These are phyloP conservation scores for Corythucha ciliata DNA, from an alignment of 2,888 invertebrate genomes.

Conservation along the genomic window DNA sequence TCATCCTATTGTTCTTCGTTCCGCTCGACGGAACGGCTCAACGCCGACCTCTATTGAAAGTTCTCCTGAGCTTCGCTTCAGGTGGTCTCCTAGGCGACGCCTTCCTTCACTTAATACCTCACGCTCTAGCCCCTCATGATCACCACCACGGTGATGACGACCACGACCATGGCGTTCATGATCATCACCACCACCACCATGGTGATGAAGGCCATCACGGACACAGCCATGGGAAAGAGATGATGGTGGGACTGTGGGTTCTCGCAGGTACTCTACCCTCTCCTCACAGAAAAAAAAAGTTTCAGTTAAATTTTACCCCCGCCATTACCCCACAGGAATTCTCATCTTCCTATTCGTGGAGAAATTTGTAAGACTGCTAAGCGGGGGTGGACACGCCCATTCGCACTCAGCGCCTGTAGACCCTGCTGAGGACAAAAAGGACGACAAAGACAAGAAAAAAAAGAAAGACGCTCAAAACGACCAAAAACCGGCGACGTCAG, in stretches of 20 bases:
- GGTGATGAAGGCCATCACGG: conserved; percentile 38
- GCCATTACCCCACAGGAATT: too few relatives aligned
- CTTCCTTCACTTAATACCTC: conserved; percentile 96
- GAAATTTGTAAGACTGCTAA: conserved; percentile 78
- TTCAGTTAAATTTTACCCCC: too few relatives aligned
- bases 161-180: conserved; percentile 41
- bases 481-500: too few relatives aligned
- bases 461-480: conserved; percentile 34
- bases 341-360: conserved; percentile 67
- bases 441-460: conserved; percentile 31
- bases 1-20: conserved; percentile 83
- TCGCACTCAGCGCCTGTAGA: conserved; percentile 45
- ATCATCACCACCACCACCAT: conserved; percentile 43
- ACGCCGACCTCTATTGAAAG: conserved; percentile 77
- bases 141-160: conserved; percentile 40
- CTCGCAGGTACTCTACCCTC: conserved; percentile 85
- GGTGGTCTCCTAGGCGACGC: conserved; percentile 96
- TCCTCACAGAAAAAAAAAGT: too few relatives aligned
- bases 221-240: conserved; percentile 37
- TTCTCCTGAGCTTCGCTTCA: conserved; percentile 85
- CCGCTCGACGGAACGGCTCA: conserved; percentile 79
- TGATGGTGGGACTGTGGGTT: conserved; percentile 89
- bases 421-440: conserved; percentile 37
- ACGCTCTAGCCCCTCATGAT: conserved; percentile 61
- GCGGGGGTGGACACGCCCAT: conserved; percentile 72